phyloP scores from a whole-genome alignment of 2,113 vertebrate species.

The Osmerus eperlanus region DNA sequence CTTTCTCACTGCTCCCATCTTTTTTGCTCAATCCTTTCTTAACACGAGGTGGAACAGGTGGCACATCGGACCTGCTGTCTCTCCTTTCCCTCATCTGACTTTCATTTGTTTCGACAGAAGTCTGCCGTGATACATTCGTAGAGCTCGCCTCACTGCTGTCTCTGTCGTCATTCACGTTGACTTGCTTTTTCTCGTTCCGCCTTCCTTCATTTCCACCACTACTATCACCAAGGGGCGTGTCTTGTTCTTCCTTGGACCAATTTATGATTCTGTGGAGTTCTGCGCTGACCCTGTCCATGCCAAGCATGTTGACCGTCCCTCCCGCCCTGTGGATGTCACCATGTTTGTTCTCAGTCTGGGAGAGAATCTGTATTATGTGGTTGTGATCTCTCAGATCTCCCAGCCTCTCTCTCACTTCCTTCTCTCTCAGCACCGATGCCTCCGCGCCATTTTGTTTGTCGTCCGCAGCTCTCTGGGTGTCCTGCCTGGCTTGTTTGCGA shows the following conservation, averaged over 20 bases:
- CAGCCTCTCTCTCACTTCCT: slow-evolving; percentile 46
- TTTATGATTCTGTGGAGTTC: slow-evolving; percentile 12
- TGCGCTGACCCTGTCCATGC: slow-evolving; percentile 19
- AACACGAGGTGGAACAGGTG: slow-evolving; percentile 43
- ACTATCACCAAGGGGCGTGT: slow-evolving; percentile 13
- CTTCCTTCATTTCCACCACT: background rate
- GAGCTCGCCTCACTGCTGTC: slow-evolving; percentile 10
- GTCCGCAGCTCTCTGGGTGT: slow-evolving; percentile 2
- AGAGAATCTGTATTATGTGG: slow-evolving; percentile 53
- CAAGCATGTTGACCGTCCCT: slow-evolving; percentile 29
- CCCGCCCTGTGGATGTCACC: slow-evolving; percentile 38
- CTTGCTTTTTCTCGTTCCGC: slow-evolving; percentile 1
- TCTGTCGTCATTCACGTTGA: slow-evolving; percentile 19
- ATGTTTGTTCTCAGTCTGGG: slow-evolving; percentile 48
- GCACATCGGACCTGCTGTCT: slow-evolving; percentile 10
- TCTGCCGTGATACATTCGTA: background rate
- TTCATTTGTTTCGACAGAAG: slow-evolving; percentile 34
- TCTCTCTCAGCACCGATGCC: slow-evolving; percentile 28
- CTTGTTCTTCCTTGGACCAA: slow-evolving; percentile 14
- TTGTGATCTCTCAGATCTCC: slow-evolving; percentile 52
- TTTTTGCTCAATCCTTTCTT: slow-evolving; percentile 43
- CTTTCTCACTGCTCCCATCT: slow-evolving; percentile 22
- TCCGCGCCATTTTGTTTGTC: slow-evolving; percentile 23
- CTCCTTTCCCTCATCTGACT: slow-evolving; percentile 11
- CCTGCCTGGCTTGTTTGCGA: slow-evolving; percentile 22